Percentiles rank a stretch among this genome's conserved stretches.
Evolutionary conservation across 2,888 invertebrate genomes (phyloP).

Genomic region (Leistus spinibarbis): DNA sequence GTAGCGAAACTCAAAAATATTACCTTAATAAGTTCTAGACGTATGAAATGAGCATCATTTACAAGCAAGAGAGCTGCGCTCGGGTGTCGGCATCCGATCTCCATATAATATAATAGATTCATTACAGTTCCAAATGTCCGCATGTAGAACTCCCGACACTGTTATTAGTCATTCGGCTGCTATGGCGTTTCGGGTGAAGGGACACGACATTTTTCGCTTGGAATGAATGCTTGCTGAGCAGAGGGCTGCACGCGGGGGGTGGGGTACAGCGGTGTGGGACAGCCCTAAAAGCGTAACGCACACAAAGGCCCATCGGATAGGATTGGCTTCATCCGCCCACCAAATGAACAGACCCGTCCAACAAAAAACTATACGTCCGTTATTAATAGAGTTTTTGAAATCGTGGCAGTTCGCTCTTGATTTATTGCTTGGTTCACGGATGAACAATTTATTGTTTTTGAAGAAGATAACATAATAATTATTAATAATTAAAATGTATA

Average conservation of each 20-base stretch:
- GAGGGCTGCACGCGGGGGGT: constrained; percentile 41
- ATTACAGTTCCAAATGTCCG: constrained; percentile 54
- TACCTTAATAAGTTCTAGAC: constrained; percentile 38
- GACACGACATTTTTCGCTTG: constrained; percentile 36
- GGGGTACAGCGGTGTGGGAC: constrained; percentile 40
- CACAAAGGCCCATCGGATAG: constrained; percentile 20
- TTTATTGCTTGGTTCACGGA: constrained; percentile 47
- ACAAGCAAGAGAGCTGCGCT: constrained; percentile 6
- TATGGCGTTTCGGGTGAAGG: constrained; percentile 44
- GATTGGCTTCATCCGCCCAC: constrained; percentile 41
- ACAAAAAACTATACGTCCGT: constrained; percentile 40
- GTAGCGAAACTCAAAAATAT: constrained; percentile 36
- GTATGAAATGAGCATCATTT: constrained; percentile 39
- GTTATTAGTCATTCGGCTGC: constrained; percentile 54
- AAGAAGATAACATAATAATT: constrained; percentile 47
- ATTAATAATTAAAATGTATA: constrained; percentile 41
- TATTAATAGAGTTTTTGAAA: constrained; percentile 49
- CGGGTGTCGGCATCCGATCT: constrained; percentile 27
- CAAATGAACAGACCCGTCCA: constrained; percentile 47
- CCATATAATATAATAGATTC: constrained; percentile 54
- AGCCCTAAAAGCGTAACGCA: constrained; percentile 39
- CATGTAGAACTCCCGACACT: constrained; percentile 52
- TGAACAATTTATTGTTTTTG: constrained; percentile 46
- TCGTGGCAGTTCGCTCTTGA: constrained; percentile 49
- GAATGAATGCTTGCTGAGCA: constrained; percentile 47